Percentiles rank a stretch among this genome's conserved stretches.
These are phyloP conservation scores for Panthera leo DNA, from an alignment of 2,113 vertebrate species.

Conservation along the genomic window DNA sequence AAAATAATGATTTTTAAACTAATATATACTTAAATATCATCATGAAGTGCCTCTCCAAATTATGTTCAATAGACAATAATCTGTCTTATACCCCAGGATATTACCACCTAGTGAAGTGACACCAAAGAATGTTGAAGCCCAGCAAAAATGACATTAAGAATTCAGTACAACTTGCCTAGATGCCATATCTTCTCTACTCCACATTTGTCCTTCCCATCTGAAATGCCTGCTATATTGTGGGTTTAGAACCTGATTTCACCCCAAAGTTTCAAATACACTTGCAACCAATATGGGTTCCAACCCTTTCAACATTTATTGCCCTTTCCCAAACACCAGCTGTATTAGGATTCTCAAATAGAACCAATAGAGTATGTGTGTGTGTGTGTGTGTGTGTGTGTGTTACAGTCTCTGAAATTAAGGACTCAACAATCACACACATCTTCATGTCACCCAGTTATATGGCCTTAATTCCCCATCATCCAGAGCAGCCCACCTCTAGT, in stretches of 20 bases:
- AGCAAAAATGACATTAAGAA: background rate
- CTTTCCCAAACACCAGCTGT: background rate
- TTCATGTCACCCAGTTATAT: background rate
- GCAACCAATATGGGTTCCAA: background rate
- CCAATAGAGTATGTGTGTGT: background rate
- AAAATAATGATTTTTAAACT: background rate
- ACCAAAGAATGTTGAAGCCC: background rate
- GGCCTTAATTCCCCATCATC: background rate
- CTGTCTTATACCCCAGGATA: background rate
- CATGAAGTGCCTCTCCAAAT: background rate
- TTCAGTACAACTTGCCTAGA: no score
- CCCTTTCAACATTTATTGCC: background rate
- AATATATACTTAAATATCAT: background rate
- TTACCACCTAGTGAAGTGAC: background rate
- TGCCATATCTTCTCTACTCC: background rate
- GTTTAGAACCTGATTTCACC: background rate
- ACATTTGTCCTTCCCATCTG: background rate
- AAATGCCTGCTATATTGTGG: background rate
- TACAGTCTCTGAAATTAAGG: background rate
- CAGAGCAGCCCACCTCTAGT: background rate
- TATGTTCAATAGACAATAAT: background rate
- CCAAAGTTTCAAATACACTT: background rate
- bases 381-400: background rate
- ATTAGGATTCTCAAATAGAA: background rate
- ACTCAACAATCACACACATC: background rate